Evolutionary conservation across 2,797 vertebrate genomes (phyloP).

Genomic region (Neosalanx taihuensis): DNA sequence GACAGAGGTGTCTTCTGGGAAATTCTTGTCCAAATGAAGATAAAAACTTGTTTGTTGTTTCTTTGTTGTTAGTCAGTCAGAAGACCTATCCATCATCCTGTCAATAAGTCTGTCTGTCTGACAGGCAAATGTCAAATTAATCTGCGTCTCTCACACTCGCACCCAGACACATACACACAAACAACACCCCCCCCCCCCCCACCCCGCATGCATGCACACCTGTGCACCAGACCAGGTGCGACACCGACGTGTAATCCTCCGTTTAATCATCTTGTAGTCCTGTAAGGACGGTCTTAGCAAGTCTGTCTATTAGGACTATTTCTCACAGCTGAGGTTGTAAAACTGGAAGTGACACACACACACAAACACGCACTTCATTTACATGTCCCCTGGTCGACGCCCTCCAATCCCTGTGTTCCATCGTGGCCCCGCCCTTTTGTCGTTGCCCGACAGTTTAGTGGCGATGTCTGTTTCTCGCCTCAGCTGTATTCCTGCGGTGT

Average conservation of each 20-base stretch:
- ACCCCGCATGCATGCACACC: neutral
- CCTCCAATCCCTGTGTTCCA: too few species aligned
- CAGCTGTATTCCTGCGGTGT: slow-evolving; percentile 45
- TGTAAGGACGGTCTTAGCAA: neutral
- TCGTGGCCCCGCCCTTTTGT: neutral
- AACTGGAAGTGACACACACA: neutral
- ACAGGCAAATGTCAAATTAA: neutral
- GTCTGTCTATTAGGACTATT: neutral
- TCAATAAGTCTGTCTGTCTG: neutral
- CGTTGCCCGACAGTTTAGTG: neutral
- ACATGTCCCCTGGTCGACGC: too few species aligned
- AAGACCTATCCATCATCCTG: neutral
- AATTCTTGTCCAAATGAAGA: too few species aligned
- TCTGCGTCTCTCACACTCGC: neutral
- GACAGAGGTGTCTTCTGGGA: neutral
- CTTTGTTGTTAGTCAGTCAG: too few species aligned
- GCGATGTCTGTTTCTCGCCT: slow-evolving; percentile 24
- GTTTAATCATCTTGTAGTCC: neutral
- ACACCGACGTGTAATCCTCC: neutral
- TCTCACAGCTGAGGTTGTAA: neutral
- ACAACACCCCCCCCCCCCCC: neutral
- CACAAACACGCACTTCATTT: neutral
- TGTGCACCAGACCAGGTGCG: neutral
- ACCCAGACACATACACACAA: neutral
- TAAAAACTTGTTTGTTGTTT: too few species aligned